Evolutionary conservation across 2,797 vertebrate genomes (phyloP), one percentile per base, ranked within the genome.

Genomic region (Lacerta bilineata): DNA sequence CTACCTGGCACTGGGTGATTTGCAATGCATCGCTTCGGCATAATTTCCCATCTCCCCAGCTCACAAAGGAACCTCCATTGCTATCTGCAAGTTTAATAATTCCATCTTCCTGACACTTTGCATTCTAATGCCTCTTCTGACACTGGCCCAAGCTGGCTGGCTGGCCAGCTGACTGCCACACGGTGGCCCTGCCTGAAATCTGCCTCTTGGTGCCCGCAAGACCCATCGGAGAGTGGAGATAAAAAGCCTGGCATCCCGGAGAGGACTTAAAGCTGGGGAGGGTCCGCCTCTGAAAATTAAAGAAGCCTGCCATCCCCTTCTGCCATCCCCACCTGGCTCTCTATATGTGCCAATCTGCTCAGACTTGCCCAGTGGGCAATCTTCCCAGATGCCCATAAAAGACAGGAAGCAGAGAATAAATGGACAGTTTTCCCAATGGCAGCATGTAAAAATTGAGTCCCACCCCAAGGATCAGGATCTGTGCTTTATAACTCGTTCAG

Each of bases 21-120:
- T 96, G 95, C 96, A 96, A 96, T 95, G 96, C 96, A 95, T 95
- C 94, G 95, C 95, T 95, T 95, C 93, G 80, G 95, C 96, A 94
- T 96, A 94, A 96, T 95, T 96, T 96, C 94, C 96, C 95, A 90
- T 95, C 95, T 96, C 95, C 66, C 83, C 86, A 2, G 46, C 94
- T 91, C 95, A 96, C 95, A 97, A 97, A 97, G 95, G 93, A 89
- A 11, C 93, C 93, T 94, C 95, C 94, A 91, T 94, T 93, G 94
- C 94, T 96, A 94, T 95, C 94, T 93, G 88, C 0, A 84, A 95
- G 91, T 92, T 96, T 95, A 94, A 96, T 96, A 94, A 97, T 95
- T 96, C 95, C 95, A 23, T 29, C 83, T 94, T 85, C 93, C 92
- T 91, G 87, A 86, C 91, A 91, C 92, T 93, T 94, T 89, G 94